Percentiles rank a stretch among this genome's conserved stretches.
These are phyloP conservation scores for Macropus fuliginosus DNA, from an alignment of 2,797 vertebrate species.

Conservation along the genomic window DNA sequence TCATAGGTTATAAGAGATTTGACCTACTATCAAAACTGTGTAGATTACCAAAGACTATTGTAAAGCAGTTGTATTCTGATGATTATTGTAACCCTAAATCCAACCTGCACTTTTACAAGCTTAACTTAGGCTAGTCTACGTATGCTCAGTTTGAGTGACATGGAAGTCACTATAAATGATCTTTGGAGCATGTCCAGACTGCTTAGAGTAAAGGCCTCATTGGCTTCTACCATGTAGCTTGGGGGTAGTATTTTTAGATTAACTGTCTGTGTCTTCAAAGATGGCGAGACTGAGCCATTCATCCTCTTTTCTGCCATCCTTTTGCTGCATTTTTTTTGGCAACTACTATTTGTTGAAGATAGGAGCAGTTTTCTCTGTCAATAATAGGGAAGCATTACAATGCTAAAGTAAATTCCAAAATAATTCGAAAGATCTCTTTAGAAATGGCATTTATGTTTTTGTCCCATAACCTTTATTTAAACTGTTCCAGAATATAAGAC, in stretches of 20 bases:
- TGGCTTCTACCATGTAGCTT: neutral
- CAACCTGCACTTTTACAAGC: neutral
- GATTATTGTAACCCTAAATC: neutral
- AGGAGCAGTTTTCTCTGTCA: neutral
- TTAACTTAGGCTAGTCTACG: neutral
- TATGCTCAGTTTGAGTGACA: neutral
- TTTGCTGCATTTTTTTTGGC: neutral
- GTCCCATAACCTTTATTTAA: neutral
- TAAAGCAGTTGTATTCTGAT: neutral
- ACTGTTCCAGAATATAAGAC: neutral
- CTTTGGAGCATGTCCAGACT: neutral
- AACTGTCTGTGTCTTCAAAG: neutral
- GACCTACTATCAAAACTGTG: neutral
- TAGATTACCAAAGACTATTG: too few relatives aligned
- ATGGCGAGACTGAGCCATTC: neutral
- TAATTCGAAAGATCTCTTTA: neutral
- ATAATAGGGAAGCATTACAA: neutral
- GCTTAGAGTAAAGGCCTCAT: neutral
- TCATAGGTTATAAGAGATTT: neutral
- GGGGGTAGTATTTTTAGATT: neutral
- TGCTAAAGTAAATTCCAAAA: slow-evolving; percentile 21
- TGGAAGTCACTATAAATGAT: neutral
- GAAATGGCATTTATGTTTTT: slow-evolving; percentile 13
- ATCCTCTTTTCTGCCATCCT: neutral
- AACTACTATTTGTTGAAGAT: neutral